These are phyloP conservation scores for Hybognathus amarus DNA, from an alignment of 2,797 vertebrate species.

Conservation along the genomic window DNA sequence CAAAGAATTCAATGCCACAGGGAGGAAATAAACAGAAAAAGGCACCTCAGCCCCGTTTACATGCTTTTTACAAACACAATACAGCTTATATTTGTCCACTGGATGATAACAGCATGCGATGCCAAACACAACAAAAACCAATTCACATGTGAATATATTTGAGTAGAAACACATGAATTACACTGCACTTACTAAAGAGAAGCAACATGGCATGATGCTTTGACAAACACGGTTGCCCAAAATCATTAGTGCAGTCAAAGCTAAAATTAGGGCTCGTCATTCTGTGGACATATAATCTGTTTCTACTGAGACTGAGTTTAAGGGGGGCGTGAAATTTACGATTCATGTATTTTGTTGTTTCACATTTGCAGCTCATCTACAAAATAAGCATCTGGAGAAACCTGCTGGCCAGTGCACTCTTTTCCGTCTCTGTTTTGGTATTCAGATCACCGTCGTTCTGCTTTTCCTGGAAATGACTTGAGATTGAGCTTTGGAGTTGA, in stretches of 20 bases:
- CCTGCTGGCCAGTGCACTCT: neutral
- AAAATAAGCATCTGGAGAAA: constrained; percentile 2
- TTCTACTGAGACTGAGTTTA: constrained; percentile 19
- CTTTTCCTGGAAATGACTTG: neutral
- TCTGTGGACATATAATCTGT: constrained; percentile 4
- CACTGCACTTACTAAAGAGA: neutral
- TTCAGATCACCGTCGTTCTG: neutral
- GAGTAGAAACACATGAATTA: constrained; percentile 6
- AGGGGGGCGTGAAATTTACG: neutral
- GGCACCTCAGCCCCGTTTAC: neutral
- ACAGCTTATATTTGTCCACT: neutral
- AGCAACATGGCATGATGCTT: constrained; percentile 3
- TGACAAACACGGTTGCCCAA: constrained; percentile 9
- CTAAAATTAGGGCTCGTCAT: constrained; percentile 20
- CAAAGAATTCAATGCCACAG: neutral
- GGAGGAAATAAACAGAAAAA: constrained; percentile 3
- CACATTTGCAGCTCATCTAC: constrained; percentile 18
- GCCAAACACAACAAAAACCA: neutral
- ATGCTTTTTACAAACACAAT: neutral
- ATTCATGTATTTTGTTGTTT: constrained; percentile 6
- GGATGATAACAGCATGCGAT: neutral
- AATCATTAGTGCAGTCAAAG: constrained; percentile 11
- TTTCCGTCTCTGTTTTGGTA: neutral
- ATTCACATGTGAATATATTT: constrained; percentile 11
- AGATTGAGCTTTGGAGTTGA: constrained; percentile 19